A percentile compares a stretch with the other conserved stretches of the same genome.
Evolutionary conservation across 2,888 invertebrate genomes (phyloP).

Genomic region (Phengaris arion): DNA sequence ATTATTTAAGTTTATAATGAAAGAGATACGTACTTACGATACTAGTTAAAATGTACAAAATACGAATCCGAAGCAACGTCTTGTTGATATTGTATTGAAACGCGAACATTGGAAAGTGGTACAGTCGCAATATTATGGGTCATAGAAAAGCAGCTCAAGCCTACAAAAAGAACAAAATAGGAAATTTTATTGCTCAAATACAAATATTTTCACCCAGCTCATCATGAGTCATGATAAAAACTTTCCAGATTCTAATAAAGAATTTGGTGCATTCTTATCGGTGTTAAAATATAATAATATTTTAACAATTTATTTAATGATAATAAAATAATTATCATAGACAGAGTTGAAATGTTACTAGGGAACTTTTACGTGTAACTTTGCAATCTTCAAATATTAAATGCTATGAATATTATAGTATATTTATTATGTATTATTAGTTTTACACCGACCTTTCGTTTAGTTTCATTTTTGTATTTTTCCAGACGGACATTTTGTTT

Average conservation of each 20-base stretch:
- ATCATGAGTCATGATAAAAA: slow-evolving; percentile 2
- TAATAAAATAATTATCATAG: neutral
- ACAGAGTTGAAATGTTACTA: too few relatives aligned
- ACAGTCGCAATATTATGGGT: slow-evolving; percentile 17
- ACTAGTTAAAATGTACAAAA: neutral
- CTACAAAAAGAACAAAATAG: slow-evolving; percentile 24
- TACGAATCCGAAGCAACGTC: neutral
- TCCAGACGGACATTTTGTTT: too few relatives aligned
- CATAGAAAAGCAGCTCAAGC: slow-evolving; percentile 22
- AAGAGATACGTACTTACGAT: neutral
- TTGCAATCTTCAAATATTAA: too few relatives aligned
- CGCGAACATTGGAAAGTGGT: slow-evolving; percentile 18
- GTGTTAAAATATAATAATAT: slow-evolving; percentile 16
- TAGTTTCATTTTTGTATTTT: too few relatives aligned
- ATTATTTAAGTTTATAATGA: neutral
- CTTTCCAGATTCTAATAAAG: neutral
- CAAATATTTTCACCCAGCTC: slow-evolving; percentile 12
- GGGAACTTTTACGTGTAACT: too few relatives aligned
- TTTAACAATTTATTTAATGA: too few relatives aligned
- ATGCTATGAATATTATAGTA: too few relatives aligned
- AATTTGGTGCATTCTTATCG: neutral
- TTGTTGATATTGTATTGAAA: neutral
- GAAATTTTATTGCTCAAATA: slow-evolving; percentile 20
- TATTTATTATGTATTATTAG: too few relatives aligned
- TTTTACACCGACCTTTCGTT: too few relatives aligned